A percentile compares a stretch with the other conserved stretches of the same genome.
Evolutionary conservation across 2,888 invertebrate species (phyloP).

Genomic region (Pyrrhia umbra): DNA sequence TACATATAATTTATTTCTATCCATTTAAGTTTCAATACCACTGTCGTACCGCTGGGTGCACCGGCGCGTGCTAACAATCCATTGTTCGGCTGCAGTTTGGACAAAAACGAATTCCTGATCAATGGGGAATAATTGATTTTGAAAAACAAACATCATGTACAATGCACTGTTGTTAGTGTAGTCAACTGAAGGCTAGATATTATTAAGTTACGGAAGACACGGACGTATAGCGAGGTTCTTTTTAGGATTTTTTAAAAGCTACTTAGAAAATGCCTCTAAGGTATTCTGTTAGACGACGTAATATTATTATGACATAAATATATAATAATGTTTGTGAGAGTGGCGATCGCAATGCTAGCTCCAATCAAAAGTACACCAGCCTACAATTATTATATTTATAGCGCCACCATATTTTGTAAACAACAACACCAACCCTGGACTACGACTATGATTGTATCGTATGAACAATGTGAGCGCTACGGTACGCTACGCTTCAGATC

Average conservation of each 20-base stretch:
- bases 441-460: background rate
- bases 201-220: too few relatives aligned
- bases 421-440: background rate
- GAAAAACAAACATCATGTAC: conserved; percentile 16
- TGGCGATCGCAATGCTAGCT: too few relatives aligned
- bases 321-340: too few relatives aligned
- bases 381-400: too few relatives aligned
- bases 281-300: too few relatives aligned
- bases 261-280: too few relatives aligned
- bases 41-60: background rate
- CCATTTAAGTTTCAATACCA: conserved; percentile 1
- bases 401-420: background rate
- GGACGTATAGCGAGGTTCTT: too few relatives aligned
- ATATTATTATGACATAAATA: too few relatives aligned
- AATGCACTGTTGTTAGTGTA: background rate
- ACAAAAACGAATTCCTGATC: conserved; percentile 28
- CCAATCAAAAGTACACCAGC: too few relatives aligned
- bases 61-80: conserved; percentile 25
- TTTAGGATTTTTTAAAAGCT: too few relatives aligned
- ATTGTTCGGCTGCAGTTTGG: conserved; percentile 19
- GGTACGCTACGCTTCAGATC: conserved; percentile 16
- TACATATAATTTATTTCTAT: too few relatives aligned
- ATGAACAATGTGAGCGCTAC: conserved; percentile 32
- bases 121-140: conserved; percentile 29
- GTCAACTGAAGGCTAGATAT: background rate